A percentile compares a stretch with the other conserved stretches of the same genome.
Evolutionary conservation across 2,888 invertebrate species (phyloP).

Genomic region (Oeneis ivallda): DNA sequence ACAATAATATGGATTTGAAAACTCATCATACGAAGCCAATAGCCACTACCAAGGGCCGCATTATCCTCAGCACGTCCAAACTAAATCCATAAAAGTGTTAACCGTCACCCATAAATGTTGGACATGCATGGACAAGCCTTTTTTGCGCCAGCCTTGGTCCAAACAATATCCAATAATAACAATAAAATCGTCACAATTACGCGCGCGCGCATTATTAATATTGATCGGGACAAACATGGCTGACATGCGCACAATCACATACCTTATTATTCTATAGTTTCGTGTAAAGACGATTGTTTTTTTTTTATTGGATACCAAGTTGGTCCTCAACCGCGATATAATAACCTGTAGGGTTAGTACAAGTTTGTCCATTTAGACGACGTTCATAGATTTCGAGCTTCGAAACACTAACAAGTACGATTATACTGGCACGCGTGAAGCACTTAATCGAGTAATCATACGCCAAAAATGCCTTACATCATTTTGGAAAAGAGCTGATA

Average conservation of each 20-base stretch:
- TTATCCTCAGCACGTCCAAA: constrained; percentile 45
- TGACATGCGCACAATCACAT: constrained; percentile 43
- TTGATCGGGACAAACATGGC: constrained; percentile 50
- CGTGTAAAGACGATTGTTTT: constrained; percentile 21
- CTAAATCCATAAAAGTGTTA: constrained; percentile 46
- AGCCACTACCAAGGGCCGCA: constrained; percentile 29
- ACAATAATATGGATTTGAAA: too few relatives aligned
- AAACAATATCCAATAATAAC: constrained; percentile 79
- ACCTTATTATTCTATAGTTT: constrained; percentile 21
- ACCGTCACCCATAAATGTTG: constrained; percentile 51
- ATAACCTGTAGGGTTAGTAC: too few relatives aligned
- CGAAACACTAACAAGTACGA: too few relatives aligned
- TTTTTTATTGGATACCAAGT: too few relatives aligned
- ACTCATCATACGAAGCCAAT: too few relatives aligned
- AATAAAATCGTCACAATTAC: constrained; percentile 61
- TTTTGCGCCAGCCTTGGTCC: constrained; percentile 63
- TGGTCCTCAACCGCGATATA: too few relatives aligned
- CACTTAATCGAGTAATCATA: too few relatives aligned
- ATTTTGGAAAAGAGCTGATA: too few relatives aligned
- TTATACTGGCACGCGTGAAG: too few relatives aligned
- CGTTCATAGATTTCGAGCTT: too few relatives aligned
- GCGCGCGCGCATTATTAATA: constrained; percentile 54
- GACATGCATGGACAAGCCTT: constrained; percentile 64
- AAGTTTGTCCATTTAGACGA: too few relatives aligned
- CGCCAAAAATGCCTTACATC: too few relatives aligned